Conservation (phyloP, 2,113 vertebrate genomes). For the Pan troglodytes region NHGRI_mPanTro3-v2.1_pri NC_072419.2:56437501-56438000, state of each 20-base stretch:
- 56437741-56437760: neutral
- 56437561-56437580: neutral
- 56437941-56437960: neutral
- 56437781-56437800: neutral
- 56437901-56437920: neutral
- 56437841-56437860: neutral
- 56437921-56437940: neutral
- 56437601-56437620: neutral
- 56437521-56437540: neutral
- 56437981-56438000: neutral
- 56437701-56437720: neutral
- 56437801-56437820: neutral
- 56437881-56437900: neutral
- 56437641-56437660: neutral
- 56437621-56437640: neutral
- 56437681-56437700: neutral
- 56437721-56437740: neutral
- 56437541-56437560: neutral
- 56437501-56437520: neutral
- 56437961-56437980: neutral
- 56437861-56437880: neutral
- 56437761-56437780: too few species aligned
- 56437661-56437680: rapidly evolving
- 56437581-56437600: neutral
- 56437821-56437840: neutral